A percentile compares a stretch with the other conserved stretches of the same genome.
Conservation (phyloP, 2,113 vertebrate genomes). For the Atractosteus spatula region DNA sequence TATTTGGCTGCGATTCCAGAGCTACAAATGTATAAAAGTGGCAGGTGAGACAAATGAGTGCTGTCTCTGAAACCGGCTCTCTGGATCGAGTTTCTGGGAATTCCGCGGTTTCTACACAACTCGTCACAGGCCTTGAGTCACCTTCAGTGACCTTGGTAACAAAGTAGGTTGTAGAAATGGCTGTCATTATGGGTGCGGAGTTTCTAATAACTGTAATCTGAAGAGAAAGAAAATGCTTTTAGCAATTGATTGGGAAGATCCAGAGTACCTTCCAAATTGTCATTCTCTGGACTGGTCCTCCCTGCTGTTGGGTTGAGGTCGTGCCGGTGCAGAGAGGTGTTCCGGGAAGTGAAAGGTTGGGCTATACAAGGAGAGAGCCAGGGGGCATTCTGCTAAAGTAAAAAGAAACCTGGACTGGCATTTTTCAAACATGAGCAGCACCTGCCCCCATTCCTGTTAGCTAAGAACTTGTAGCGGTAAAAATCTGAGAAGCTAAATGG, state of each 20-base stretch:
- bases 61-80: too few relatives aligned
- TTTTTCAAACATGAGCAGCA: slow-evolving; percentile 19
- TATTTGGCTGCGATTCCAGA: too few relatives aligned
- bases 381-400: slow-evolving; percentile 40
- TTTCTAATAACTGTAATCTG: slow-evolving; percentile 34
- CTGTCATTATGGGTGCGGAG: slow-evolving; percentile 34
- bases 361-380: slow-evolving; percentile 29
- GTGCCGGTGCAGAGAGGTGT: slow-evolving; percentile 4
- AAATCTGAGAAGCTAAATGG: too few relatives aligned
- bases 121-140: background rate
- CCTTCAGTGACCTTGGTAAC: slow-evolving; percentile 23
- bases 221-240: slow-evolving; percentile 30
- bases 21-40: too few relatives aligned
- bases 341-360: slow-evolving; percentile 36
- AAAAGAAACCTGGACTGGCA: slow-evolving; percentile 32
- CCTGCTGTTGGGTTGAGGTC: background rate
- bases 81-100: too few relatives aligned
- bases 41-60: too few relatives aligned
- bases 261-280: background rate
- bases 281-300: too few relatives aligned
- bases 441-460: background rate
- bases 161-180: background rate
- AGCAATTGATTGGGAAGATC: slow-evolving; percentile 13
- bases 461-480: background rate
- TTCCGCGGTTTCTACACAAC: background rate